phyloP scores from a whole-genome alignment of 2,113 vertebrate genomes.

The Ptyas mucosa region DNA sequence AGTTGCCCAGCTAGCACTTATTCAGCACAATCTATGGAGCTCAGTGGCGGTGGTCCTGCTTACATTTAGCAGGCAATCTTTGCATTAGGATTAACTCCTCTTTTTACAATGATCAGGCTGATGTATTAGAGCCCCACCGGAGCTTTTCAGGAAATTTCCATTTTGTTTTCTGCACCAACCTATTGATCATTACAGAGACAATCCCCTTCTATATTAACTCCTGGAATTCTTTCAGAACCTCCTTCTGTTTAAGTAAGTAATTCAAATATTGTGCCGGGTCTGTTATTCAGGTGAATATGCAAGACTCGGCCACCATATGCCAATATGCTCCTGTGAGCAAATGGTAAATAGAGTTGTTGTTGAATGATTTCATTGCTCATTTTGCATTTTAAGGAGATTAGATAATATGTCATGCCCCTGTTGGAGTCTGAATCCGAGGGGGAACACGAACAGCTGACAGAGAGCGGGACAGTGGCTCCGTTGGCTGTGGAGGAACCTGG shows the following conservation, averaged over 20 bases:
- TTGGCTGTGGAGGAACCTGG: too few species aligned
- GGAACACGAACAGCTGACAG: too few species aligned
- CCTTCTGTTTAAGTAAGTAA: neutral
- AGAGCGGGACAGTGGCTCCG: too few species aligned
- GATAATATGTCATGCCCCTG: neutral
- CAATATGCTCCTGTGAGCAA: neutral
- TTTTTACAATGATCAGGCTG: neutral
- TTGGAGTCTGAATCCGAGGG: too few species aligned
- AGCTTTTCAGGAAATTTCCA: neutral
- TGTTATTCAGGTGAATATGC: neutral
- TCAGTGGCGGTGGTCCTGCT: neutral
- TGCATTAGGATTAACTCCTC: slow-evolving; percentile 6
- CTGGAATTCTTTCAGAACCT: neutral
- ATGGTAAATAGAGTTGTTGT: neutral
- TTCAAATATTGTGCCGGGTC: neutral
- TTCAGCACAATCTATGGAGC: neutral
- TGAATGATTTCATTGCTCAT: neutral
- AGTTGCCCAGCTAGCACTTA: neutral
- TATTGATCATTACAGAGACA: neutral
- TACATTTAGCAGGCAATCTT: neutral
- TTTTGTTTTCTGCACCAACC: neutral
- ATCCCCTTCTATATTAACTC: neutral
- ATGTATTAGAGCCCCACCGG: neutral
- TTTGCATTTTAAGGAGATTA: neutral
- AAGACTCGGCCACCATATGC: neutral